Evolutionary conservation across 2,113 vertebrate species (phyloP), one percentile per base, ranked within the genome.

Genomic region (Apodemus speciosus): DNA sequence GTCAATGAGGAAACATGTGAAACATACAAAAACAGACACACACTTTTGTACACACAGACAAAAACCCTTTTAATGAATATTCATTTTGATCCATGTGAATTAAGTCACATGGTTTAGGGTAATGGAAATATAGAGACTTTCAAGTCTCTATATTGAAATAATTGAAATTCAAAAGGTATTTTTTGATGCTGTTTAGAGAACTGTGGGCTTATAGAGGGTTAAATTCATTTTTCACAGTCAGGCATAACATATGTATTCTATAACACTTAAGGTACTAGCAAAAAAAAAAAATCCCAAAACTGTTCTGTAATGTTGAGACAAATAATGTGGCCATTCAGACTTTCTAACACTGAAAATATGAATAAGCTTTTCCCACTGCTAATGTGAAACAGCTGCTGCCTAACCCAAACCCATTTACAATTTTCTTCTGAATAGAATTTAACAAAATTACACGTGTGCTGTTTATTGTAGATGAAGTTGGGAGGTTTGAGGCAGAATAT

Each of bases 81-180:
- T 60, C 23, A 25, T 60, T 60, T 60, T 60, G 79, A 60, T 23
- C 13, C 6, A 16, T 40, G 13, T 40, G 53, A 81, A 2, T 15
- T 56, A 60, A 60, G 38, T 38, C n/a, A 81, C 13, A 40, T 27
- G 23, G 13, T 60, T 40, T 53, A 60, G 53, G n/a, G n/a, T 16
- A 40, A 81, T 15, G 6, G n/a, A 81, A 60, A 81, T 81, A 53
- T 7, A 80, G 14, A 21, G 23, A 77, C 49, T 60, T 81, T 81
- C n/a, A 62, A 30, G 27, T 91, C 83, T 77, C 77, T 25, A 38
- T 16, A 73, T 71, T 90, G 87, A 69, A 90, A 60, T 80, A 69
- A 32, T 21, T 23, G 64, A 56, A 85, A 35, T 38, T 90, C 11
- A 32, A 81, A 75, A 32, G 15, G 2, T 23, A 2, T 58, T 77